Conservation (phyloP, 2,888 invertebrate genomes). For the Diogma glabrata region DNA sequence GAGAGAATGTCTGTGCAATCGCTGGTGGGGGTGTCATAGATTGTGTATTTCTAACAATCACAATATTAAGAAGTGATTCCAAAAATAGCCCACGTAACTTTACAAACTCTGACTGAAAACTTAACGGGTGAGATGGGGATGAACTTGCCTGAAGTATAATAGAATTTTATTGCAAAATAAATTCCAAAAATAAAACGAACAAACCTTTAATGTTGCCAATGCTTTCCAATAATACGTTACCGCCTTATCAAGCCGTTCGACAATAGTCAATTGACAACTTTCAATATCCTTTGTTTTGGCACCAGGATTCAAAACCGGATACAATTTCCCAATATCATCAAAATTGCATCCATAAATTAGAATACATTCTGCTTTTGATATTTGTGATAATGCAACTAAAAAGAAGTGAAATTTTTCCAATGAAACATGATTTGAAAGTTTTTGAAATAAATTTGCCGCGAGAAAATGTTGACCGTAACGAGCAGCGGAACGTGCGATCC, state of each 20-base stretch:
- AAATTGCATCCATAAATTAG: conserved; percentile 43
- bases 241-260: conserved; percentile 40
- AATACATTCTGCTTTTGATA: conserved; percentile 61
- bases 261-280: conserved; percentile 37
- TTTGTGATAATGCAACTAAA: conserved; percentile 66
- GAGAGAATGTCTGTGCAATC: conserved; percentile 72
- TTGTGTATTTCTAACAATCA: conserved; percentile 38
- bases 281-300: conserved; percentile 24
- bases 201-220: conserved; percentile 38
- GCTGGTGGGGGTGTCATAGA: conserved; percentile 90
- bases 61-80: conserved; percentile 41
- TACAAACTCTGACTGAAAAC: conserved; percentile 66
- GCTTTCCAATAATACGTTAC: conserved; percentile 53
- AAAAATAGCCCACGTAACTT: conserved; percentile 64
- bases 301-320: conserved; percentile 23
- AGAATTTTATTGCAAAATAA: conserved; percentile 17
- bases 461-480: conserved; percentile 72
- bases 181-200: neutral
- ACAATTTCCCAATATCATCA: conserved; percentile 32
- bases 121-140: conserved; percentile 36
- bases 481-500: conserved; percentile 75
- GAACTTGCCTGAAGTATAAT: conserved; percentile 34
- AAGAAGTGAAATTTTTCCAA: conserved; percentile 85
- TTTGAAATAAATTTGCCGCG: conserved; percentile 51
- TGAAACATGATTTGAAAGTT: conserved; percentile 56